Conservation (phyloP, 2,888 invertebrate species). For the Tenthredo mesomela region DNA sequence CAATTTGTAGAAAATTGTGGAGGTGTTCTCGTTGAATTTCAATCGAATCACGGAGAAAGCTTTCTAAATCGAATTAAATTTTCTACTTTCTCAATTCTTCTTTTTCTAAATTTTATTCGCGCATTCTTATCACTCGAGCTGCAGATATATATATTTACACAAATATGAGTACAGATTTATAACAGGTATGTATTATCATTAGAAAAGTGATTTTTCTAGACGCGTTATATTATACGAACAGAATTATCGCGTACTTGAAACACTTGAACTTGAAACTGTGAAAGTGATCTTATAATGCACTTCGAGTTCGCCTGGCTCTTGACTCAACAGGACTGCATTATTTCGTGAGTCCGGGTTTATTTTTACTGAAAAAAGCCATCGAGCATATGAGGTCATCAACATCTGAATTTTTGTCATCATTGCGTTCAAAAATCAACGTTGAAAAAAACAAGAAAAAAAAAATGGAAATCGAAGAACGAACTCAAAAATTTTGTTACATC, state of each 20-base stretch:
- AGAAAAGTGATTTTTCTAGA: not conserved
- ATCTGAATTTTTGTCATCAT: not conserved
- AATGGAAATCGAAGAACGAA: too few relatives aligned
- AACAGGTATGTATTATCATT: not conserved
- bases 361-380: not conserved
- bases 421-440: not conserved
- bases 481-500: not conserved
- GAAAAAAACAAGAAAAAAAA: too few relatives aligned
- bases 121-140: not conserved
- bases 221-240: slow-evolving; percentile 17
- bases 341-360: not conserved
- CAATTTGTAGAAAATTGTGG: not conserved
- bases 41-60: not conserved
- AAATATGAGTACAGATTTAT: not conserved
- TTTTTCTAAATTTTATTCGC: not conserved
- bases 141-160: not conserved
- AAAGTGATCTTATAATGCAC: not conserved
- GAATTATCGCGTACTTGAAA: slow-evolving; percentile 20
- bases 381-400: not conserved
- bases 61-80: not conserved
- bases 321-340: not conserved
- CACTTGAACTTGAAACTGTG: slow-evolving; percentile 44
- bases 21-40: not conserved
- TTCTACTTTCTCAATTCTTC: not conserved
- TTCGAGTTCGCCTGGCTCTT: not conserved